Conservation (phyloP, 1,140 invertebrate species). For the Drosophila serrata region DNA sequence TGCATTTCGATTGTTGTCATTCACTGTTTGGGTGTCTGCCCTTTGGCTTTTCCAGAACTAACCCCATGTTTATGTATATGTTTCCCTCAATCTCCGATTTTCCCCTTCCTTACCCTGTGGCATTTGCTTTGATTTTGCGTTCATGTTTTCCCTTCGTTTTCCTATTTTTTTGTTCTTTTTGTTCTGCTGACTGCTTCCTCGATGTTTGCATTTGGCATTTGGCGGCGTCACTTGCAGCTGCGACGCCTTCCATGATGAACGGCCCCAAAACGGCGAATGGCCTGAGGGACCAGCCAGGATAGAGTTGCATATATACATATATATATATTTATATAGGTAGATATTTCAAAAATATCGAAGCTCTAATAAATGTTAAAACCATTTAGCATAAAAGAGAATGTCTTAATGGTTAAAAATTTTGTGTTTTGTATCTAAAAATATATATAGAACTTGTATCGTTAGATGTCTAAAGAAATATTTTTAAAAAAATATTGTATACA, state of each 20-base stretch:
- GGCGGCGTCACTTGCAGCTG: constrained; percentile 55
- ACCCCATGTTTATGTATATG: background rate
- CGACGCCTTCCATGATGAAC: constrained; percentile 49
- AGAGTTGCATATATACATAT: too few species aligned
- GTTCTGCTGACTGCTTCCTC: constrained; percentile 26
- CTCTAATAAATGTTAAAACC: background rate
- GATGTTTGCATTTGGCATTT: constrained; percentile 60
- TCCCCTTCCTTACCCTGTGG: constrained; percentile 12
- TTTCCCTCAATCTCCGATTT: background rate
- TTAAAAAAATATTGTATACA: too few species aligned
- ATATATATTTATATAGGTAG: background rate
- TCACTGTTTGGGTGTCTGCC: background rate
- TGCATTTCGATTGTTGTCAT: background rate
- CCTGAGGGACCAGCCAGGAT: background rate
- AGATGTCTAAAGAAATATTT: too few species aligned
- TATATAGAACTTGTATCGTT: too few species aligned
- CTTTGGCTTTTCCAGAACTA: background rate
- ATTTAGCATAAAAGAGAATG: too few species aligned
- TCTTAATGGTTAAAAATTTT: too few species aligned
- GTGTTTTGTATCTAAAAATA: too few species aligned
- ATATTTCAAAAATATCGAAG: constrained; percentile 1
- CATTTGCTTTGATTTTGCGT: constrained; percentile 42
- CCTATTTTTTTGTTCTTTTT: constrained; percentile 10
- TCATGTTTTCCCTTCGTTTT: constrained; percentile 8
- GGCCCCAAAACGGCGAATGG: background rate